Base-by-base conservation (phyloP, 2,113 vertebrate species). In the Rhinoptilus africanus region DNA sequence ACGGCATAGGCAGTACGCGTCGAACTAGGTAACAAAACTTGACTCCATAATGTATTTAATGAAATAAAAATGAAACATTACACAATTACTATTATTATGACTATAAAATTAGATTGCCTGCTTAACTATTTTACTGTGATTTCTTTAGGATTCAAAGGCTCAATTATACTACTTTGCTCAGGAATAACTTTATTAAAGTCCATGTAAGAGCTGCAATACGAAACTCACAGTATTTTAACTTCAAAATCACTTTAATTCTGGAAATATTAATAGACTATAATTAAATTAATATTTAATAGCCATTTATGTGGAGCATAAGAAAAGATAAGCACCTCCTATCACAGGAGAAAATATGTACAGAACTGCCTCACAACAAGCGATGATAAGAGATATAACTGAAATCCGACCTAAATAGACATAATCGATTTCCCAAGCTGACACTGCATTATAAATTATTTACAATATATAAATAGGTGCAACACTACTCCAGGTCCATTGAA, bases 381-480 rank as follows among this genome's bases (percentile, higher is more conserved):
- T 35, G 68, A 37, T 20, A 13, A 37, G 37, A 56, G 19, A 35
- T 8, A 30, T 5, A 84, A 56, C 35, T 69, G 21, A 89, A 94
- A 75, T 64, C 48, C 67, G 88, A 68, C 60, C 43, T 22, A 89
- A 92, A 89, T 45, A 86, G 72, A 79, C 21, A 18, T 62, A 85
- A 91, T 75, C 28, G 4, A 95, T 96, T 97, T 97, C 91, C 89
- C 64, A 96, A 91, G 74, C 73, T 97, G 86, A 96, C 90, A 94
- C 53, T 60, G 72, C 77, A 96, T 88, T 96, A 75, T 76, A 94
- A 94, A 95, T 96, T 96, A 97, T 96, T 98, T 97, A 98, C 96
- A 96, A 97, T 76, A 86, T 94, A 97, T 97, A 98, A 98, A 98
- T 97, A 98, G 96, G 78, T 97, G 96, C 68, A 98, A 97, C 88